Conservation (phyloP, 2,888 invertebrate genomes). For the Kuschelorhynchus macadamiae region DNA sequence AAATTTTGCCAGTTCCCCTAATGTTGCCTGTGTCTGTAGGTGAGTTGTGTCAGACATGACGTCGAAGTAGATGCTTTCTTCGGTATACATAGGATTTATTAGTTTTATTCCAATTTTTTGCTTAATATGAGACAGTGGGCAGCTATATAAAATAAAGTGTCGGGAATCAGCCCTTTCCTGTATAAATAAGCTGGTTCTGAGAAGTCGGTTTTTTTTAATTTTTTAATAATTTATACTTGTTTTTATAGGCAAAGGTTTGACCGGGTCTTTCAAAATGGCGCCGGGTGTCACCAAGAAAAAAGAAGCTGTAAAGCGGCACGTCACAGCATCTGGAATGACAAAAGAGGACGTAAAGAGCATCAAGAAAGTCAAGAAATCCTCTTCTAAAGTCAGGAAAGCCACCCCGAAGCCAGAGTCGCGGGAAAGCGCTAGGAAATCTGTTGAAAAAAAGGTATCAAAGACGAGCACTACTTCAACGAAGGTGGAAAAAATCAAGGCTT, state of each 20-base stretch:
- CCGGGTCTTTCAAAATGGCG: slow-evolving; percentile 70
- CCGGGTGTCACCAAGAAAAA: slow-evolving; percentile 49
- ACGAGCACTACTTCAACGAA: not conserved
- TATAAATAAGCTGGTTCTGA: too few relatives aligned
- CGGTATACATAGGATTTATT: too few relatives aligned
- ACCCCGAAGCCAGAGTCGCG: not conserved
- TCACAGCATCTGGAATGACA: slow-evolving; percentile 51
- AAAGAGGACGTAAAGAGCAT: slow-evolving; percentile 49
- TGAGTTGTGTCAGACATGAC: too few relatives aligned
- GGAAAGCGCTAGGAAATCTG: not conserved
- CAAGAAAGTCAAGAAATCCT: slow-evolving; percentile 28
- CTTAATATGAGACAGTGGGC: too few relatives aligned
- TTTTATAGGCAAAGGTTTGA: slow-evolving; percentile 68
- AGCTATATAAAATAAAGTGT: too few relatives aligned
- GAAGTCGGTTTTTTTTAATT: too few relatives aligned
- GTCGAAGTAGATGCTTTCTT: too few relatives aligned
- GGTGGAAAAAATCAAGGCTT: not conserved
- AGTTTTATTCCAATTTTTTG: too few relatives aligned
- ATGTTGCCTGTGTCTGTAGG: too few relatives aligned
- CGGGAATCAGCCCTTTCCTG: too few relatives aligned
- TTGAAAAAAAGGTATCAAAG: not conserved
- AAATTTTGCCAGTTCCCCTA: too few relatives aligned
- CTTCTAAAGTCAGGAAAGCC: slow-evolving; percentile 14
- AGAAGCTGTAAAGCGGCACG: slow-evolving; percentile 7
- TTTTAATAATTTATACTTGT: too few relatives aligned